phyloP scores from a whole-genome alignment of 2,888 invertebrate species.

The Diogma glabrata region DNA sequence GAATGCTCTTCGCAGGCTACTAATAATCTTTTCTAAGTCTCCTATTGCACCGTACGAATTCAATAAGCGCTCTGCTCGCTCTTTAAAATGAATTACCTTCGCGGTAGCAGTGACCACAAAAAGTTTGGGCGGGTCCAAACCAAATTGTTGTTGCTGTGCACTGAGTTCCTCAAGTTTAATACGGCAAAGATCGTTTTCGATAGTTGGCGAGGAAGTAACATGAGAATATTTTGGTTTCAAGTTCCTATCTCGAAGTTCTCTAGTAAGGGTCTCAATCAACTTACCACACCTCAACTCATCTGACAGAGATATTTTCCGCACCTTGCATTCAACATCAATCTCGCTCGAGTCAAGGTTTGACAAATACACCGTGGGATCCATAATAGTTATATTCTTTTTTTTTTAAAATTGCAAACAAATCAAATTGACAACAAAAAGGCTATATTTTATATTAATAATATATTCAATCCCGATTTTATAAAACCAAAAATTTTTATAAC shows the following conservation, averaged over 20 bases:
- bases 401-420: too few relatives aligned
- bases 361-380: background rate
- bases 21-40: background rate
- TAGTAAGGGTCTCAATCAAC: too few relatives aligned
- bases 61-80: background rate
- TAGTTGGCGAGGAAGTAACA: background rate
- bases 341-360: background rate
- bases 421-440: too few relatives aligned
- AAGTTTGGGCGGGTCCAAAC: background rate
- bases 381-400: too few relatives aligned
- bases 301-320: too few relatives aligned
- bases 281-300: too few relatives aligned
- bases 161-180: background rate
- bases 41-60: background rate
- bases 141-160: background rate
- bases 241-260: too few relatives aligned
- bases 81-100: background rate
- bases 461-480: too few relatives aligned
- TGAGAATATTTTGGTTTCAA: background rate
- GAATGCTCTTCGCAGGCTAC: background rate
- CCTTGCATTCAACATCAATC: background rate
- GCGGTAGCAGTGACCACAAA: background rate
- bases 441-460: too few relatives aligned
- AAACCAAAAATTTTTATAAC: too few relatives aligned
- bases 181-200: background rate